A percentile compares a stretch with the other conserved stretches of the same genome.
Evolutionary conservation across 2,797 vertebrate species (phyloP).

Genomic region (Tokudaia tokunoshimensis): DNA sequence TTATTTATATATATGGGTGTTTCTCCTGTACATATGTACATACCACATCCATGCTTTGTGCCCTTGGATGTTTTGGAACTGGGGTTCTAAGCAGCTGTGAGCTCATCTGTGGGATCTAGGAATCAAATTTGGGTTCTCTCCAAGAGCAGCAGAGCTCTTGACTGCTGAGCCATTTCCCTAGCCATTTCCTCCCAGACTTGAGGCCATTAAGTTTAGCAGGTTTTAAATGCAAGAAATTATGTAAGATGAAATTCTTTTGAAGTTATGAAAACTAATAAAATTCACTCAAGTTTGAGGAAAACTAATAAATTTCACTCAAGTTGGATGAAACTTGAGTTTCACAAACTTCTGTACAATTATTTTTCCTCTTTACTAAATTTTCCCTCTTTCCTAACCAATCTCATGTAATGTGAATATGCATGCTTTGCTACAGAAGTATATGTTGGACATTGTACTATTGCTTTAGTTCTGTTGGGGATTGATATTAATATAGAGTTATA

Average conservation of each 20-base stretch:
- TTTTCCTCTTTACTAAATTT: slow-evolving; percentile 7
- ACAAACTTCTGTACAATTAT: neutral
- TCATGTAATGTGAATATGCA: neutral
- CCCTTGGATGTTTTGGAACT: neutral
- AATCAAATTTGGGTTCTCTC: neutral
- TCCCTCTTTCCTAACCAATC: slow-evolving; percentile 30
- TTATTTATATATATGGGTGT: neutral
- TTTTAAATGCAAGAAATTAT: slow-evolving; percentile 32
- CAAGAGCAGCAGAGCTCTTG: neutral
- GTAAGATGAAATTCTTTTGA: slow-evolving; percentile 36
- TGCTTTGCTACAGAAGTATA: neutral
- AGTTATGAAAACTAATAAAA: slow-evolving; percentile 33
- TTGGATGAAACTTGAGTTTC: neutral
- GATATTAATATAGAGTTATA: neutral
- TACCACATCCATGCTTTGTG: neutral
- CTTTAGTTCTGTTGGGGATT: neutral
- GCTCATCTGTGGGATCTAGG: too few relatives aligned
- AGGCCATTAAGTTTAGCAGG: neutral
- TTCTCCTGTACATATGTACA: neutral
- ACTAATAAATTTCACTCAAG: slow-evolving; percentile 1
- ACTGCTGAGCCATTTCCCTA: neutral
- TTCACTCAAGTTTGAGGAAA: slow-evolving; percentile 23
- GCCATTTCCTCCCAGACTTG: slow-evolving; percentile 19
- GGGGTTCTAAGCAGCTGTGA: neutral
- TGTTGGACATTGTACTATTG: neutral